Evolutionary conservation across 2,888 invertebrate genomes (phyloP), one percentile per base, ranked within the genome.

Genomic region (Parochlus steinenii): DNA sequence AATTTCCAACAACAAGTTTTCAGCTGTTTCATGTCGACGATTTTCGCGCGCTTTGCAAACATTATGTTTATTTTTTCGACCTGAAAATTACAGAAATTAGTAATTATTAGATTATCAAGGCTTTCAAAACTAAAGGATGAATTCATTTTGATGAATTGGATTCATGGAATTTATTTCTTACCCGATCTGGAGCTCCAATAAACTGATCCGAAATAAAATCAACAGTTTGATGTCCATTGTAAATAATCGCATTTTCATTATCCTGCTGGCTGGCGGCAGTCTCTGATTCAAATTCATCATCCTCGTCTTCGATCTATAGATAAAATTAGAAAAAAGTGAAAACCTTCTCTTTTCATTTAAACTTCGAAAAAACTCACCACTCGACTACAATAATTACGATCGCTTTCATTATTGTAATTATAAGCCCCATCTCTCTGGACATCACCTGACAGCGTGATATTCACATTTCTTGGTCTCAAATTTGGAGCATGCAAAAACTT

Each of bases 21-120:
- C 28, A 89, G 55, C 49, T 72, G 75, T 47, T 76, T 79, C 71
- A 89, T 86, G 49, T 90, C 83, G 26, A 89, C 71, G 39, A 77
- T 80, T 51, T 89, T 89, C 5, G 89, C 82, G 37, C 75, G 68
- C 56, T 75, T 72, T 5, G 86, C 81, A 54, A 82, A 87, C 0
- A 74, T 71, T 40, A 89, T 76, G 47, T 74, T 69, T 30, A 75
- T 69, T 58, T 77, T 76, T 4, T 69, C 67, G 5, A 77, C 69
- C 75, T 77, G 50, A 28, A 48, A 50, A 38, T 28, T 43, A 32
- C 22, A 43, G 17, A 14, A 14, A 4, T 23, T 31, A 26, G n/a
- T 15, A 25, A 22, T 19, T n/a, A 14, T 23, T 2, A 4, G 16
- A 35, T n/a, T n/a, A n/a, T n/a, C n/a, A n/a, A n/a, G n/a, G n/a